Conservation (phyloP, 2,113 vertebrate species). For the Myodes glareolus region DNA sequence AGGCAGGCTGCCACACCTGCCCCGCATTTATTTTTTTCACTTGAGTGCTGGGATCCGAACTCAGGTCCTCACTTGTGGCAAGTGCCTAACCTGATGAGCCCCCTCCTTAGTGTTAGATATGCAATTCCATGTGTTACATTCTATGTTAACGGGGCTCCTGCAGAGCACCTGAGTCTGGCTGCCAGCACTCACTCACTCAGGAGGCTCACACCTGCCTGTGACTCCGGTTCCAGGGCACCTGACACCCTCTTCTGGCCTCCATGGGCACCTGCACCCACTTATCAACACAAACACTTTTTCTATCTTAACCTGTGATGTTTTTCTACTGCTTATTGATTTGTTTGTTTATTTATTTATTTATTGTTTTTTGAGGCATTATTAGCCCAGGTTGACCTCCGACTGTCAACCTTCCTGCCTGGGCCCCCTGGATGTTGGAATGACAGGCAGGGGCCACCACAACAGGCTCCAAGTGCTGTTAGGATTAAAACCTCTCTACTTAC, state of each 20-base stretch:
- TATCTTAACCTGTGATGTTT: not conserved
- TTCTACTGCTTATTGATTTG: not conserved
- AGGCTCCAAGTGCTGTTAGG: not conserved
- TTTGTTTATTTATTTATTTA: not conserved
- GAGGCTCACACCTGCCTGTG: not conserved
- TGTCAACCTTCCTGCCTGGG: not conserved
- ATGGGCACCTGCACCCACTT: not conserved
- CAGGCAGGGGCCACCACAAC: not conserved
- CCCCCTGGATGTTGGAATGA: not conserved
- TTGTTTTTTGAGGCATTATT: not conserved
- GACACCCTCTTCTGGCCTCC: not conserved
- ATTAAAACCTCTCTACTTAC: constrained; percentile 33
- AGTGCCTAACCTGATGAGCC: no score
- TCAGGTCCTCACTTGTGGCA: no score
- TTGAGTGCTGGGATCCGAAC: no score
- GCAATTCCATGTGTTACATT: not conserved
- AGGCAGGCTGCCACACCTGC: not conserved
- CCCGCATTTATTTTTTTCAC: no score
- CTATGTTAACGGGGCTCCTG: not conserved
- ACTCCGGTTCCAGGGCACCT: not conserved
- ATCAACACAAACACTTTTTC: not conserved
- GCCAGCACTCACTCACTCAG: not conserved
- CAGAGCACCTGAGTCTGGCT: not conserved
- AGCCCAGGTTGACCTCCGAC: no score
- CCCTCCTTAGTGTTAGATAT: not conserved